Evolutionary conservation across 2,888 invertebrate species (phyloP), one percentile per base, ranked within the genome.

Genomic region (Mythimna ferrago): DNA sequence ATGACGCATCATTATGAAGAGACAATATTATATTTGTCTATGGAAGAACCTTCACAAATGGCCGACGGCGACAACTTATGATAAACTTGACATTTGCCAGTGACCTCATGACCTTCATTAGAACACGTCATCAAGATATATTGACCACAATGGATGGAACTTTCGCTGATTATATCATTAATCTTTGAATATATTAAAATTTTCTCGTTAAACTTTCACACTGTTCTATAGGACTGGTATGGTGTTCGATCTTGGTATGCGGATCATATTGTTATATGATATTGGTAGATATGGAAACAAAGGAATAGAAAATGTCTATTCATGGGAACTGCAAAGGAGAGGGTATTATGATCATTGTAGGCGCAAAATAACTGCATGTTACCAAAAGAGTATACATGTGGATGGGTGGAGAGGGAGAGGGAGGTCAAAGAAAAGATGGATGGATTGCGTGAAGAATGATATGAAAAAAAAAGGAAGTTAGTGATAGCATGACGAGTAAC

Each of bases 111-210:
- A 75, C 79, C 81, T 81, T 67, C 60, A 35, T 56, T 58, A 58
- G 38, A 53, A 11, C 54, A 48, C 71, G 61, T 75, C 74, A 82
- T 80, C 67, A 57, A 16, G 48, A 48, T 71, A 66, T 60, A 56
- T 60, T 70, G 70, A 71, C 71, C 75, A 71, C 68, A 72, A 76
- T 61, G 53, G 32, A 60, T 38, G 14, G 60, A 67, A 63, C 85
- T 84, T 84, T 84, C 84, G 61, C 84, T 81, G 70, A 71, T 73
- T 63, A 53, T 72, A 73, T 79, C 79, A 74, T 74, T 78, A 58
- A 65, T 67, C 6, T 67, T n/a, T 72, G 79, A 82, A 81, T 82
- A 79, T 38, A 51, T 73, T 71, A 73, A 53, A 58, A 76, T 78
- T 44, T 70, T 73, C 60, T 57, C 26, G 19, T 21, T 21, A 60